Evolutionary conservation across 1,140 invertebrate genomes (phyloP), one percentile per base, ranked within the genome.

Genomic region (Subanguina moxae): DNA sequence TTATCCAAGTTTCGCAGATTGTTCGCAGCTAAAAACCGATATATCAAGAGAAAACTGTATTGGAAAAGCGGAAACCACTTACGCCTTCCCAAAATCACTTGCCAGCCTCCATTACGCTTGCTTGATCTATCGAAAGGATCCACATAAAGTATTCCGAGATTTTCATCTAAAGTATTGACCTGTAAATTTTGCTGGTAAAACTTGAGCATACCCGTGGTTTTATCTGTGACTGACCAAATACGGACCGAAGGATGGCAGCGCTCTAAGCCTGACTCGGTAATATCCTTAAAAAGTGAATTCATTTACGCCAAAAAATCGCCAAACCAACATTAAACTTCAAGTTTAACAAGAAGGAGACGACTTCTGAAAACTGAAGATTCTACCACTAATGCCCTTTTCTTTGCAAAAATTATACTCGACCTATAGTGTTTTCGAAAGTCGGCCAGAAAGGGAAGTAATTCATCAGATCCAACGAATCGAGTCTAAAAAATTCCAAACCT

Each of bases 371-470:
- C 11, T 38, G 32, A 38, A 38, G 11, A 3, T 38, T 38, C 11
- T 38, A 38, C 11, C 32, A 5, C 32, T 5, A 38, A 5, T 38
- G 3, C 32, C 11, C 32, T 38, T 11, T 38, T 3, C 3, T 38
- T 38, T 11, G 11, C 32, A 38, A 38, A 38, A n/a, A n/a, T n/a
- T 11, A 38, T 3, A 11, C 32, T 11, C 3, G 11, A 38, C 38
- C 3, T 30, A 52, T 64, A 27, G 76, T 58, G 38, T 77, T 80
- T 28, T 81, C 65, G 63, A 82, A 82, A 25, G 80, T 82, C 13
- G 64, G 68, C 81, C 76, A 79, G 59, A 80, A 78, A 23, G 80
- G 80, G 56, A 82, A 82, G 58, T 82, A 69, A 42, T 80, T 80
- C 80, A 82, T 80, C 23, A 82, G 32, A 25, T 77, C 80, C 38